phyloP scores from a whole-genome alignment of 1,140 invertebrate species.

The Oryzaephilus surinamensis region DNA sequence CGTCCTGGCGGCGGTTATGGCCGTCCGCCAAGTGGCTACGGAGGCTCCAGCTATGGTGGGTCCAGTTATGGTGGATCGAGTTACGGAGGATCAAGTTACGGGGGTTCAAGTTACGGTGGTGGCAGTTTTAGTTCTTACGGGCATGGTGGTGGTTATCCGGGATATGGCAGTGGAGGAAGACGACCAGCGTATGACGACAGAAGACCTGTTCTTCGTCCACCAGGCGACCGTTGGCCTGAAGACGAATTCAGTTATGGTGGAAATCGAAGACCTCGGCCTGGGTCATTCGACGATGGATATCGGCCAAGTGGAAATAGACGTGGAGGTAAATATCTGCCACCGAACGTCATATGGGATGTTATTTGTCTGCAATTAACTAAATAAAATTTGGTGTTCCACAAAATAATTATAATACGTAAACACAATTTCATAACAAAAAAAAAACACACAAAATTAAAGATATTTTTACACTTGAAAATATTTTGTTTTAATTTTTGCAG shows the following conservation, averaged over 20 bases:
- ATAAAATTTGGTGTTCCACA: constrained; percentile 9
- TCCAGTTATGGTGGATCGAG: constrained; percentile 7
- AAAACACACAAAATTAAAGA: constrained; percentile 8
- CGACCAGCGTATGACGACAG: not conserved
- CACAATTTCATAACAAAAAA: not conserved
- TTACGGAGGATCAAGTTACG: constrained; percentile 4
- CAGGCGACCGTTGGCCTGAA: constrained; percentile 13
- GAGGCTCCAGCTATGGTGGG: constrained; percentile 3
- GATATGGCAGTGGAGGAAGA: not conserved
- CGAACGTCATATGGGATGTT: constrained; percentile 22
- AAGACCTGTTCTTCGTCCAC: not conserved
- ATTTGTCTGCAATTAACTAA: constrained; percentile 12
- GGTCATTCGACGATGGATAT: not conserved
- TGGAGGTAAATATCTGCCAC: constrained; percentile 29
- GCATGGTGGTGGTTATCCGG: not conserved
- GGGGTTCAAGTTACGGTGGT: constrained; percentile 3
- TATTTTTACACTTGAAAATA: not conserved
- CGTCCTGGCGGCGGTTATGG: not conserved
- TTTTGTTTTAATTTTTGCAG: constrained; percentile 24
- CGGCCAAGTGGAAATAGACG: constrained; percentile 12
- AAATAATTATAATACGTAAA: constrained; percentile 3
- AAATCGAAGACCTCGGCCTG: constrained; percentile 9
- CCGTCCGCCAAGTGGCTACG: not conserved
- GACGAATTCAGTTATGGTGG: constrained; percentile 4
- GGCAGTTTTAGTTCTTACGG: not conserved